Percentiles rank a stretch among this genome's conserved stretches.
Evolutionary conservation across 2,113 vertebrate genomes (phyloP).

Genomic region (Pseudonaja textilis): DNA sequence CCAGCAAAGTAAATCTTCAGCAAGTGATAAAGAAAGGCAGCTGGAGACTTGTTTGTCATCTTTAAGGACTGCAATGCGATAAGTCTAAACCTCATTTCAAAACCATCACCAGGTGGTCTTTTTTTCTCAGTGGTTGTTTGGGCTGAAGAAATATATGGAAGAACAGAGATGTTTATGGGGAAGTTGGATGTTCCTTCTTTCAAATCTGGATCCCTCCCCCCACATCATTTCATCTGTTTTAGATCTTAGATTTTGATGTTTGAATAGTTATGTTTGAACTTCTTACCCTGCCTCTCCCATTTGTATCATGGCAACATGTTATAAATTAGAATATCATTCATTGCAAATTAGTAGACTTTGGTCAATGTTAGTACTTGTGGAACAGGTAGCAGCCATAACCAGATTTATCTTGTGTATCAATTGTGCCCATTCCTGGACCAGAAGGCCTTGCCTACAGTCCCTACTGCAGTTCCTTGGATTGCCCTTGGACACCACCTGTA

Average conservation of each 20-base stretch:
- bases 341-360: neutral
- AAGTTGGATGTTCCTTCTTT: neutral
- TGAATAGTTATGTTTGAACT: neutral
- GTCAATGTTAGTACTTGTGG: neutral
- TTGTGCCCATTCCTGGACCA: neutral
- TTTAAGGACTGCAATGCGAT: neutral
- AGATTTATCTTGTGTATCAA: neutral
- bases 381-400: neutral
- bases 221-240: neutral
- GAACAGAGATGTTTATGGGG: neutral
- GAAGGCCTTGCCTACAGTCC: neutral
- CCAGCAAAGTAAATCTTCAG: conserved; percentile 33
- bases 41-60: conserved; percentile 32
- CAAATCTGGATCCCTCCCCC: neutral
- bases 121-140: neutral
- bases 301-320: neutral
- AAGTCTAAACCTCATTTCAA: conserved; percentile 42
- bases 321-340: neutral
- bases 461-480: neutral
- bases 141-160: neutral
- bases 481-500: neutral
- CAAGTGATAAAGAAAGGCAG: conserved; percentile 14
- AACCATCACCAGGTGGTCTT: conserved; percentile 5
- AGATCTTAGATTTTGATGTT: neutral
- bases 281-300: neutral